Percentiles rank a stretch among this genome's conserved stretches.
Evolutionary conservation across 2,113 vertebrate species (phyloP).

Genomic region (Clinocottus analis): DNA sequence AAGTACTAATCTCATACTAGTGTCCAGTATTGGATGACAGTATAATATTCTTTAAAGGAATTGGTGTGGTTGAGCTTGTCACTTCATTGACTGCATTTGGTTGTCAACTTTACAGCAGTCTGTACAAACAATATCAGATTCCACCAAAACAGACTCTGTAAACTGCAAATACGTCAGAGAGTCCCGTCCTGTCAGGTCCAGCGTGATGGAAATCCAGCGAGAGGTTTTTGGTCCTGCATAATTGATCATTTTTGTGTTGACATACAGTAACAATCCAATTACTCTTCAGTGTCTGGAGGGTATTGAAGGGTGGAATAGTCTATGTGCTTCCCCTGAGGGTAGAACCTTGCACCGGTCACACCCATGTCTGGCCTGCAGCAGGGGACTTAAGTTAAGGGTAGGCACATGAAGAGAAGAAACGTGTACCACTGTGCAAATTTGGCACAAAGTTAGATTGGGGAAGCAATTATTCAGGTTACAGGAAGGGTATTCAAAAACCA

Average conservation of each 20-base stretch:
- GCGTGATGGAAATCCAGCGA: constrained; percentile 45
- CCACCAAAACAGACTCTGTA: constrained; percentile 34
- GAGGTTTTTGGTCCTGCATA: constrained; percentile 64
- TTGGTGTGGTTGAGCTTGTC: constrained; percentile 24
- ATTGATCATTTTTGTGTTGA: constrained; percentile 46
- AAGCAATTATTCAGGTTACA: constrained; percentile 21
- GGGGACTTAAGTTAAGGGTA: constrained; percentile 22
- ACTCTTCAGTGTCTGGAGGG: constrained; percentile 35
- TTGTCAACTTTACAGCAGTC: constrained; percentile 32
- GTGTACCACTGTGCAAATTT: constrained; percentile 58
- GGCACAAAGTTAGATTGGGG: constrained; percentile 7
- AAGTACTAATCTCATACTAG: constrained; percentile 17
- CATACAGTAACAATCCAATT: constrained; percentile 31
- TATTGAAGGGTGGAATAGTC: constrained; percentile 39
- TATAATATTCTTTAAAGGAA: constrained; percentile 20
- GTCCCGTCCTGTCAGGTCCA: constrained; percentile 57
- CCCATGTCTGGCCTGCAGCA: constrained; percentile 54
- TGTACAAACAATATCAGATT: constrained; percentile 20
- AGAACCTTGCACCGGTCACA: constrained; percentile 44
- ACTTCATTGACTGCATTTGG: constrained; percentile 25
- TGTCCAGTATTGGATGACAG: constrained; percentile 6
- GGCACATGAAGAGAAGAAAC: neutral
- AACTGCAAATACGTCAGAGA: constrained; percentile 30
- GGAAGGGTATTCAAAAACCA: neutral
- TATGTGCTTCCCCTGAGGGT: constrained; percentile 61